phyloP scores from a whole-genome alignment of 2,797 vertebrate genomes.

The Petrocephalus schoutedeni region DNA sequence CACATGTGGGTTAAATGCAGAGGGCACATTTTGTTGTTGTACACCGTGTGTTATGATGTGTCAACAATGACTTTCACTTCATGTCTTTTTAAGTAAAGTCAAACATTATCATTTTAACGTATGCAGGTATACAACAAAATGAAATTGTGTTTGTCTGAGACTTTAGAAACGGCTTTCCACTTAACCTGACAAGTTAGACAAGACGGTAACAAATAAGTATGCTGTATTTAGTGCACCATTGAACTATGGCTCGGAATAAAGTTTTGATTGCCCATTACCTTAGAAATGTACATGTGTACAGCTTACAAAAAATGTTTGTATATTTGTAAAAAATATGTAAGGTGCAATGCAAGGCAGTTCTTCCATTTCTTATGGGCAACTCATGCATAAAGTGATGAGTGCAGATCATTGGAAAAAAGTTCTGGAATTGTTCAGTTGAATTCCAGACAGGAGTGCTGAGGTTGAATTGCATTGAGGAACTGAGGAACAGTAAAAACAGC shows the following conservation, averaged over 20 bases:
- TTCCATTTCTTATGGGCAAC: background rate
- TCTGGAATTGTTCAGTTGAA: background rate
- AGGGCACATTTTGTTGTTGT: too few relatives aligned
- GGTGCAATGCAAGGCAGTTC: background rate
- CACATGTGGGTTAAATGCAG: too few relatives aligned
- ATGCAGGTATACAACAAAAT: background rate
- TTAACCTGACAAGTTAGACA: background rate
- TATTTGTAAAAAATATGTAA: background rate
- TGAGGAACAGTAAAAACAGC: background rate
- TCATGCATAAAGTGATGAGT: background rate
- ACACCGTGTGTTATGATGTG: too few relatives aligned
- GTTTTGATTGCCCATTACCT: background rate
- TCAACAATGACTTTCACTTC: too few relatives aligned
- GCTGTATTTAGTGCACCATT: background rate
- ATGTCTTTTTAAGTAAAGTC: background rate
- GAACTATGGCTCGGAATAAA: background rate
- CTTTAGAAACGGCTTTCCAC: background rate
- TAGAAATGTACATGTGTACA: background rate
- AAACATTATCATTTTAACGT: background rate
- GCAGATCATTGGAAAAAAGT: background rate
- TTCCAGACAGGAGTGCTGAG: background rate
- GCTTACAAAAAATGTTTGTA: background rate
- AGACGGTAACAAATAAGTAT: background rate
- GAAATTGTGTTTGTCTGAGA: background rate
- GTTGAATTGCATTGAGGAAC: background rate